A percentile compares a stretch with the other conserved stretches of the same genome.
Conservation (phyloP, 2,888 invertebrate species). For the Drosophila sordidula region DNA sequence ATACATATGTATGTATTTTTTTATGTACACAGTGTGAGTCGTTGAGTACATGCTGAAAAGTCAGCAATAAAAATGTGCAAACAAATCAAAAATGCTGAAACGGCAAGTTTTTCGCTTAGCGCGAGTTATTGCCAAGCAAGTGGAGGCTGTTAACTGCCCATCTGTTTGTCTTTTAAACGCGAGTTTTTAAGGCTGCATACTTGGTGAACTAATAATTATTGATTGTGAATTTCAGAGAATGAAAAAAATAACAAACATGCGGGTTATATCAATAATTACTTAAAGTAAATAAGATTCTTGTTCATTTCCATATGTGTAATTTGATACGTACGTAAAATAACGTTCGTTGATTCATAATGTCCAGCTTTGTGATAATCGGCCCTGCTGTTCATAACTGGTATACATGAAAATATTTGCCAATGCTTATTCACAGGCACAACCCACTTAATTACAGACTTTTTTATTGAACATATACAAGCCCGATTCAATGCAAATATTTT, state of each 20-base stretch:
- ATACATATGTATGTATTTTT: slow-evolving; percentile 6
- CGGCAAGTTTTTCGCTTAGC: slow-evolving; percentile 19
- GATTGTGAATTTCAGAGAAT: not conserved
- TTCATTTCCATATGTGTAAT: not conserved
- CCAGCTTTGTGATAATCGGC: slow-evolving; percentile 2
- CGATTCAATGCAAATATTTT: slow-evolving; percentile 49
- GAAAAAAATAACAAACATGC: not conserved
- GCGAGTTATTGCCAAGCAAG: slow-evolving; percentile 18
- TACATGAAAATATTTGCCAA: slow-evolving; percentile 32
- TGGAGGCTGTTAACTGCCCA: slow-evolving; percentile 6
- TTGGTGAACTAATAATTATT: not conserved
- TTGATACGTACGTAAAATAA: slow-evolving; percentile 3
- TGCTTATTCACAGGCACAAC: slow-evolving; percentile 48
- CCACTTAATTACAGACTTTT: slow-evolving; percentile 62
- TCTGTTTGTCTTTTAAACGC: slow-evolving; percentile 13
- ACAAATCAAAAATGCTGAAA: slow-evolving; percentile 61
- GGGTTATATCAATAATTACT: not conserved
- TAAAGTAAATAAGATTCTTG: not conserved
- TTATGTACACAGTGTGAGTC: slow-evolving; percentile 16
- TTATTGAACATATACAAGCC: slow-evolving; percentile 11
- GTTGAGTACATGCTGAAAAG: slow-evolving; percentile 42
- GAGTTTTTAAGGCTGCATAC: not conserved
- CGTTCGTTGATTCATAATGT: slow-evolving; percentile 4
- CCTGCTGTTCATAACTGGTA: slow-evolving; percentile 14
- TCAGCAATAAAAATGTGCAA: slow-evolving; percentile 56